phyloP scores from a whole-genome alignment of 37 sponge, comb jelly and placozoan genomes.

The Mnemiopsis leidyi region DNA sequence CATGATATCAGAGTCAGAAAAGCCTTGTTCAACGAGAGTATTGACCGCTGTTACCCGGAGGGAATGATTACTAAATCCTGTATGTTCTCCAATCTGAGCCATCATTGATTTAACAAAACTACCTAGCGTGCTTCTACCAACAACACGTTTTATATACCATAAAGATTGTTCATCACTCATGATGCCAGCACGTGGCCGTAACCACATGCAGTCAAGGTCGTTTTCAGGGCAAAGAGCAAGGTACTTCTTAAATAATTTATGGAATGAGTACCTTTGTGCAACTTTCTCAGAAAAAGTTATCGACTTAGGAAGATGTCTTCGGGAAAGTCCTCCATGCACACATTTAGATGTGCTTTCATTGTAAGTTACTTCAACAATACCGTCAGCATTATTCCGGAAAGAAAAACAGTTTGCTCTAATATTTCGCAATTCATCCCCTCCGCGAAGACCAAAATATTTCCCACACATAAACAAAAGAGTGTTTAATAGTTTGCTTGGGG shows the following conservation, averaged over 20 bases:
- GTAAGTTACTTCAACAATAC: background rate
- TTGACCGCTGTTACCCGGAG: background rate
- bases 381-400: background rate
- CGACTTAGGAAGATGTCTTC: background rate
- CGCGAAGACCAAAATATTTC: background rate
- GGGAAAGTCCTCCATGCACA: background rate
- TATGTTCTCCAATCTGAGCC: background rate
- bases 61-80: background rate
- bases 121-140: background rate
- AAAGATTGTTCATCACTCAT: background rate
- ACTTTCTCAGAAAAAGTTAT: too few relatives aligned
- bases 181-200: background rate
- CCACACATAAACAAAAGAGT: background rate
- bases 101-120: background rate
- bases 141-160: background rate
- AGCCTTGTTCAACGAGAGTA: background rate
- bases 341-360: background rate
- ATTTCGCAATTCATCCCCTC: background rate
- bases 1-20: background rate
- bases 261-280: background rate
- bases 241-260: background rate
- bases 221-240: background rate
- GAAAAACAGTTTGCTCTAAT: background rate
- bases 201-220: background rate
- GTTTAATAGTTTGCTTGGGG: background rate